Evolutionary conservation across 2,113 vertebrate genomes (phyloP).

Genomic region (Podilymbus podiceps): DNA sequence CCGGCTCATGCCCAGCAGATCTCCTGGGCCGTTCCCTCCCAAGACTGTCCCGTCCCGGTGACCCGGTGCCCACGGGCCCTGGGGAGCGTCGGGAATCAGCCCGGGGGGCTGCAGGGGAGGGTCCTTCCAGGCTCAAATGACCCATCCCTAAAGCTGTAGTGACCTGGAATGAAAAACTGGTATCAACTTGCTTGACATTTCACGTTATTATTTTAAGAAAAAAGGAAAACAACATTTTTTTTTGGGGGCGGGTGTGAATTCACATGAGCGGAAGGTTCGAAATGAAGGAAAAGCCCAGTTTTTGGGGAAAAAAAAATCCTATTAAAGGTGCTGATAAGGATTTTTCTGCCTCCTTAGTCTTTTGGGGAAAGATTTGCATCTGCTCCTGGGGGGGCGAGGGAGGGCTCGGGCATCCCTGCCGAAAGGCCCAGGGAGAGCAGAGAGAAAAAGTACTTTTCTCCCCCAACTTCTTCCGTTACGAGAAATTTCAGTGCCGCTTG

Average conservation of each 20-base stretch:
- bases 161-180: background rate
- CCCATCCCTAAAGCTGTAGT: background rate
- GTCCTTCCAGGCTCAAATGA: background rate
- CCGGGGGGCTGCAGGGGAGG: background rate
- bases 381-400: background rate
- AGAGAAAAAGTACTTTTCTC: background rate
- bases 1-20: no score
- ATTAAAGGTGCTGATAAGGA: no score
- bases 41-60: fast-evolving
- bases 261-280: fast-evolving
- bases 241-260: background rate
- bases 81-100: background rate
- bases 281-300: background rate
- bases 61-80: fast-evolving
- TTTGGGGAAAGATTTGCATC: background rate
- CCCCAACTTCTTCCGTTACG: fast-evolving
- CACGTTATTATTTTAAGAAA: background rate
- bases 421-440: fast-evolving
- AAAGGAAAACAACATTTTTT: background rate
- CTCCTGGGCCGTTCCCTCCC: no score
- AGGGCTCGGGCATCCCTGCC: background rate
- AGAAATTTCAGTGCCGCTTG: background rate
- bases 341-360: background rate
- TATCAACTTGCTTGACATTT: background rate
- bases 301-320: background rate